Percentiles rank a stretch among this genome's conserved stretches.
Conservation (phyloP, 2,113 vertebrate species). For the Polypterus senegalus region DNA sequence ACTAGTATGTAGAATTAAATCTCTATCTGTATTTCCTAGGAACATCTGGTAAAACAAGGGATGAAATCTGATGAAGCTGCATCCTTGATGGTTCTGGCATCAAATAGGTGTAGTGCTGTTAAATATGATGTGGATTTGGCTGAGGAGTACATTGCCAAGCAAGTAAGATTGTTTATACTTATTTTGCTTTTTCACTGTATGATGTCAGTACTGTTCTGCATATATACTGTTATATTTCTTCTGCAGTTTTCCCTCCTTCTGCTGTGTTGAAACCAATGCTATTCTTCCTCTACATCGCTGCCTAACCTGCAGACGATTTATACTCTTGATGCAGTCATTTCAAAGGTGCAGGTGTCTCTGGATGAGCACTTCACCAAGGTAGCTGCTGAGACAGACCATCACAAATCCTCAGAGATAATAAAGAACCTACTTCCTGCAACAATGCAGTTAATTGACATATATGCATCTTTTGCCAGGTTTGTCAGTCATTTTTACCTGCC, state of each 20-base stretch:
- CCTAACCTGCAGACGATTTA: slow-evolving; percentile 92
- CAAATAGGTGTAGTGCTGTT: slow-evolving; percentile 73
- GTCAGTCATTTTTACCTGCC: neutral
- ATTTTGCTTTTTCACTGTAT: too few relatives aligned
- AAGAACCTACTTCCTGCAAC: slow-evolving; percentile 90
- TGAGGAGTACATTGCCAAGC: slow-evolving; percentile 91
- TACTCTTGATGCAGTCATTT: slow-evolving; percentile 86
- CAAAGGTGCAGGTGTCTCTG: slow-evolving; percentile 92
- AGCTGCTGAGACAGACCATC: slow-evolving; percentile 73
- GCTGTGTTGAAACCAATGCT: slow-evolving; percentile 66
- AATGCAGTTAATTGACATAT: slow-evolving; percentile 81
- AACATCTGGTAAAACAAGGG: slow-evolving; percentile 81
- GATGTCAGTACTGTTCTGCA: too few relatives aligned
- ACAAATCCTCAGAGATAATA: slow-evolving; percentile 82
- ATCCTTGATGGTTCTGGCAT: slow-evolving; percentile 67
- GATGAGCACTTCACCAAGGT: slow-evolving; percentile 92
- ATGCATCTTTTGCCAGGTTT: slow-evolving; percentile 82
- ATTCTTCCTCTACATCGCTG: slow-evolving; percentile 78
- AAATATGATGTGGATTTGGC: slow-evolving; percentile 90
- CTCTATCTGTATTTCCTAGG: slow-evolving; percentile 41
- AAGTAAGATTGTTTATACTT: slow-evolving; percentile 48
- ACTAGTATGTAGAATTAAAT: too few relatives aligned
- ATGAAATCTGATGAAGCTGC: slow-evolving; percentile 81
- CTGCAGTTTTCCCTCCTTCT: slow-evolving; percentile 88
- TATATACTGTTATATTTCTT: slow-evolving; percentile 7